Base-by-base conservation (phyloP, 2,888 invertebrate species). In the Rhyacophila evoluta region DNA sequence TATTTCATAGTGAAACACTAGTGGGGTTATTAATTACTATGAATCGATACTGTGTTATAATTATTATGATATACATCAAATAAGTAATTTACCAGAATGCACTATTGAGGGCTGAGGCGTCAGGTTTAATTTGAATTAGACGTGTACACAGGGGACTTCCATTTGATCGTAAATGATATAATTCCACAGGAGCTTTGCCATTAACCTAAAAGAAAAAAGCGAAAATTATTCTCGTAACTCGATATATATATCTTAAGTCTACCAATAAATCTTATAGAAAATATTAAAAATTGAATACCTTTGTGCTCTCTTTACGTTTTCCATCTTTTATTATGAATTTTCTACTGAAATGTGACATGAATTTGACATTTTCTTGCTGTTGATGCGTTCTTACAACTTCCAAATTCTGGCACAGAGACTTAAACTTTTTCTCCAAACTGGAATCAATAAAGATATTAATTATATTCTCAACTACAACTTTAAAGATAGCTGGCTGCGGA, bases 331-430 rank as follows among this genome's bases (percentile, higher is more conserved):
- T 98, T 41, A 99, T 94, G 88, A 99, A 98, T 86, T 97, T 94
- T 12, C 88, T 83, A 85, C 97, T 96, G 88, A 99, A 99, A 87
- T 99, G 99, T 1, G 99, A 95, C 92, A 99, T 94, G 85, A 99
- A 99, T 88, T 98, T 99, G 82, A 98, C 92, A 87, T 98, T 98
- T 88, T 99, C 99, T 87, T 99, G 99, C 86, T 99, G 99, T 87
- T 98, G 99, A 86, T 98, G 97, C 11, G 98, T 98, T 72, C 98
- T 90, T 1, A 99, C 95, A 0, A 98, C 98, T 88, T 99, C 99
- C 83, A 97, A 87, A 85, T 97, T 96, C 85, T 97, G 96, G 11
- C 94, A 97, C 83, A 97, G 89, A 0, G 94, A 91, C 86, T 97
- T 96, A 86, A 98, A 97, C 86, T 96, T 97, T 87, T 97, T 97